Percentiles rank a stretch among this genome's conserved stretches.
These are phyloP conservation scores for Oncorhynchus kisutch DNA, from an alignment of 2,113 vertebrate genomes.

Conservation along the genomic window DNA sequence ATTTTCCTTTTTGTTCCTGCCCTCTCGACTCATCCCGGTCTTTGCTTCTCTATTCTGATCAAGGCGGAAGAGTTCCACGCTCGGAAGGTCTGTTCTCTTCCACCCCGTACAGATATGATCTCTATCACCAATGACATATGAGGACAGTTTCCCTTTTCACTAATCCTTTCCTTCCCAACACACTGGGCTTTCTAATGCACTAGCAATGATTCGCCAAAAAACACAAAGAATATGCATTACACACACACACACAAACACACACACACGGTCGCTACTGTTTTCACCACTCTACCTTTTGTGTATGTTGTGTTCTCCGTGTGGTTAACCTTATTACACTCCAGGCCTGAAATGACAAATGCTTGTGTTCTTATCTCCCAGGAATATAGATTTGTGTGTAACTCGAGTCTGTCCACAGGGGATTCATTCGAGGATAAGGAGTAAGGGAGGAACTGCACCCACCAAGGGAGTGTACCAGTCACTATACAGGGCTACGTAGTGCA, in stretches of 20 bases:
- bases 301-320: constrained; percentile 20
- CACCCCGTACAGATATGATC: neutral
- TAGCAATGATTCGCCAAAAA: too few relatives aligned
- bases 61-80: neutral
- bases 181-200: neutral
- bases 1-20: neutral
- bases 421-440: constrained; percentile 23
- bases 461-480: neutral
- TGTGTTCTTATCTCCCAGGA: constrained; percentile 51
- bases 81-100: neutral
- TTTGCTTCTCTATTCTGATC: neutral
- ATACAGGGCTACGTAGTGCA: neutral
- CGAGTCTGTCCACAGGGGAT: constrained; percentile 2
- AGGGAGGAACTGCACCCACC: constrained; percentile 34
- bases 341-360: constrained; percentile 57
- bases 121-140: too few relatives aligned
- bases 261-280: neutral
- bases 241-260: neutral
- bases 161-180: neutral
- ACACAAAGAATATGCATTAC: neutral
- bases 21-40: neutral
- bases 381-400: constrained; percentile 48
- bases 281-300: constrained; percentile 1
- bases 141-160: neutral
- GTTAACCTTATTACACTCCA: constrained; percentile 47